Percentiles rank a stretch among this genome's conserved stretches.
Evolutionary conservation across 2,113 vertebrate genomes (phyloP).

Genomic region (Plotosus lineatus): DNA sequence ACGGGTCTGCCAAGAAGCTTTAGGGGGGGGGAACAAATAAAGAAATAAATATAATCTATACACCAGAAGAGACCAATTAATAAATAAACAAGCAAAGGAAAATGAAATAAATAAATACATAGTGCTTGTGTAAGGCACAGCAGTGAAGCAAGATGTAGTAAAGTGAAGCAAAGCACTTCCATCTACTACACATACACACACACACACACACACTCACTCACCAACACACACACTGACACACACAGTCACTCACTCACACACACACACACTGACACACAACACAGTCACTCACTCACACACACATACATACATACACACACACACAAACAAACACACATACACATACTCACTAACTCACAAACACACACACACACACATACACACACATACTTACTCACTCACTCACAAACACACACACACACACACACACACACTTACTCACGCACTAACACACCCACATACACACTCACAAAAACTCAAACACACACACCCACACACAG

Average conservation of each 20-base stretch:
- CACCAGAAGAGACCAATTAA: not conserved
- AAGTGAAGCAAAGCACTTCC: not conserved
- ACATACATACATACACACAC: not conserved
- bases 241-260: slow-evolving; percentile 19
- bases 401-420: slow-evolving; percentile 50
- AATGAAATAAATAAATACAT: not conserved
- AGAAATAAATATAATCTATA: not conserved
- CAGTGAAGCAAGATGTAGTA: not conserved
- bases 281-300: too few relatives aligned
- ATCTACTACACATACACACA: not conserved
- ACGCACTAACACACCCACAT: not conserved
- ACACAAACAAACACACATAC: slow-evolving; percentile 51
- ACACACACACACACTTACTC: slow-evolving; percentile 16
- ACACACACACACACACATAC: slow-evolving; percentile 65
- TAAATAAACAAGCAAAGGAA: not conserved
- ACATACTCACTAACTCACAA: not conserved
- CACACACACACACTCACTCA: not conserved
- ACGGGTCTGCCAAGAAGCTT: not conserved
- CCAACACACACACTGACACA: slow-evolving; percentile 55
- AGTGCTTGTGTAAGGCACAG: not conserved
- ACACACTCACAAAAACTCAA: not conserved
- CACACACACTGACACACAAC: too few relatives aligned
- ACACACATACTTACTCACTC: not conserved
- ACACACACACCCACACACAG: slow-evolving; percentile 53
- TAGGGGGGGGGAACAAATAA: not conserved